A percentile compares a stretch with the other conserved stretches of the same genome.
phyloP scores from a whole-genome alignment of 2,888 invertebrate genomes.

The Sepioteuthis lessoniana region DNA sequence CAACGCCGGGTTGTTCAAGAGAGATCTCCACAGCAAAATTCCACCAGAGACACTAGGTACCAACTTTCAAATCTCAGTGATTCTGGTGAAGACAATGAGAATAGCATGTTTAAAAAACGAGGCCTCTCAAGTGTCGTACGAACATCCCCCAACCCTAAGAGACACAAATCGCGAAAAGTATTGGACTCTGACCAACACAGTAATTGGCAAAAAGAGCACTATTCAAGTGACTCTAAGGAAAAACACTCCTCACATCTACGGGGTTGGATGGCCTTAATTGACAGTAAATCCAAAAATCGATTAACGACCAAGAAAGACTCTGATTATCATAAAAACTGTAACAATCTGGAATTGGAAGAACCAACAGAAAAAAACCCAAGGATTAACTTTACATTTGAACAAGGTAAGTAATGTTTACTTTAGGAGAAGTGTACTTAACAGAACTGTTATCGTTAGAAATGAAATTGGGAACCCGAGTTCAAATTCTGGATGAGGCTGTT shows the following conservation, averaged over 20 bases:
- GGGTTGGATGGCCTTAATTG: background rate
- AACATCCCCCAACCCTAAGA: background rate
- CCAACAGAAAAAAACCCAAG: background rate
- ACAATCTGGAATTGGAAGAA: background rate
- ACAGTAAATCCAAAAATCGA: background rate
- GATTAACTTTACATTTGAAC: slow-evolving; percentile 14
- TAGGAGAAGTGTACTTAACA: too few species aligned
- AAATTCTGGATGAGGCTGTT: too few species aligned
- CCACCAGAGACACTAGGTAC: background rate
- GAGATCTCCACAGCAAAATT: background rate
- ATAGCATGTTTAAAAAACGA: slow-evolving; percentile 10
- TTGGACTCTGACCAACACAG: background rate
- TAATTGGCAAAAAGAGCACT: background rate
- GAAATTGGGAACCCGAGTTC: too few species aligned
- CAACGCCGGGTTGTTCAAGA: background rate
- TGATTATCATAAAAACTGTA: background rate
- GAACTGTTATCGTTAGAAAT: too few species aligned
- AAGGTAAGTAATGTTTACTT: background rate
- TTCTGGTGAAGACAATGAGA: slow-evolving; percentile 38
- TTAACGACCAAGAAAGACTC: background rate
- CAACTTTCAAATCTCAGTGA: slow-evolving; percentile 37
- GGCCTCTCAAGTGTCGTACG: background rate
- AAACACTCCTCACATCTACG: background rate
- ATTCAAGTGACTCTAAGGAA: background rate
- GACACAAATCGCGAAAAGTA: background rate